These are phyloP conservation scores for Pollicipes pollicipes DNA, from an alignment of 1,140 invertebrate genomes.

Conservation along the genomic window DNA sequence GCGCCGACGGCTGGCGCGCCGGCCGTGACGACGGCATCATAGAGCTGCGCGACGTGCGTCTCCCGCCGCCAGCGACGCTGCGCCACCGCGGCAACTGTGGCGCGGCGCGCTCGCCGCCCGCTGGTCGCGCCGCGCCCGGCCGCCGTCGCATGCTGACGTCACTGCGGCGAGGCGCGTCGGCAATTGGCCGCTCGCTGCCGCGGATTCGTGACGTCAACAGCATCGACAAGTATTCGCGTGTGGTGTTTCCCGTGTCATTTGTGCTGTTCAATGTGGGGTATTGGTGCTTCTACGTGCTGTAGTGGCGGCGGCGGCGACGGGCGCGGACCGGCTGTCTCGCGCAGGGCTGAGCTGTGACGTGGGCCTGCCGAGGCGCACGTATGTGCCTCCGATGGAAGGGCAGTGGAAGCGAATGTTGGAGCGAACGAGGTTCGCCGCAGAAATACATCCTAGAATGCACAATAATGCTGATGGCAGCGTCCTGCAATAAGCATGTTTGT, in stretches of 20 bases:
- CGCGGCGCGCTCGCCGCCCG: too few species aligned
- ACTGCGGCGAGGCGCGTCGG: slow-evolving; percentile 19
- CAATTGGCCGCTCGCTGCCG: slow-evolving; percentile 41
- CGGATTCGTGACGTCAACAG: slow-evolving; percentile 92
- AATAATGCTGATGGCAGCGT: too few species aligned
- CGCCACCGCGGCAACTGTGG: slow-evolving; percentile 25
- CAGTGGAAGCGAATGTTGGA: too few species aligned
- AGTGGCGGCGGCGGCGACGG: too few species aligned
- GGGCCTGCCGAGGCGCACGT: too few species aligned
- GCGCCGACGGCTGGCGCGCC: too few species aligned
- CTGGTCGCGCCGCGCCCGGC: slow-evolving; percentile 4
- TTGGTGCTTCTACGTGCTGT: slow-evolving; percentile 73
- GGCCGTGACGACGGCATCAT: slow-evolving; percentile 46
- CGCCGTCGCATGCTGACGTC: slow-evolving; percentile 21
- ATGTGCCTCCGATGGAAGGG: too few species aligned
- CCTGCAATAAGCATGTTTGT: too few species aligned
- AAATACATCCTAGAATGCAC: too few species aligned
- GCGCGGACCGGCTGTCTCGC: too few species aligned
- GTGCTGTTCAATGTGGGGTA: slow-evolving; percentile 83
- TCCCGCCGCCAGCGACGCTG: slow-evolving; percentile 65
- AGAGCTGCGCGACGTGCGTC: slow-evolving; percentile 55
- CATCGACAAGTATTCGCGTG: slow-evolving; percentile 87
- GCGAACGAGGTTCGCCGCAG: too few species aligned
- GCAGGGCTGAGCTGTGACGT: too few species aligned
- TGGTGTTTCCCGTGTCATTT: slow-evolving; percentile 86